These are phyloP conservation scores for Nematopogon swammerdamellus DNA, from an alignment of 2,888 invertebrate species.

Conservation along the genomic window DNA sequence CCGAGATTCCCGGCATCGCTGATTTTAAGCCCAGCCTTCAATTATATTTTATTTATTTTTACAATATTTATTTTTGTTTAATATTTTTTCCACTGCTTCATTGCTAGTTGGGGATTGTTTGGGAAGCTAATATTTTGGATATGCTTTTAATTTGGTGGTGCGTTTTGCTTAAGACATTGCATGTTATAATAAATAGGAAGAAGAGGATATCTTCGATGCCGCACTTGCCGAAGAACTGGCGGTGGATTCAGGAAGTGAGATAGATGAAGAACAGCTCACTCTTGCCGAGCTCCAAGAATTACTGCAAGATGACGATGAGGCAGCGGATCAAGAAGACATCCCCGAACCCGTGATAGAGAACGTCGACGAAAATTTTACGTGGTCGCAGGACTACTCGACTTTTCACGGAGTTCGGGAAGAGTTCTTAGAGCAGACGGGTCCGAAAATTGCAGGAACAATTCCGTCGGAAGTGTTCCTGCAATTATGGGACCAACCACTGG, in stretches of 20 bases:
- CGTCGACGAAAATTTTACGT: background rate
- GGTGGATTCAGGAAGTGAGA: constrained; percentile 1
- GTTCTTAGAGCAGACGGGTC: background rate
- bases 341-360: background rate
- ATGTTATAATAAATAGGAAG: background rate
- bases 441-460: background rate
- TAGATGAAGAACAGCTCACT: background rate
- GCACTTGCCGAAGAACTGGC: background rate
- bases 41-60: too few species aligned
- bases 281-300: background rate
- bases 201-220: background rate
- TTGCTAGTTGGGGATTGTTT: too few species aligned
- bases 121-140: too few species aligned
- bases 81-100: too few species aligned
- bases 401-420: background rate
- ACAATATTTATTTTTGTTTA: too few species aligned
- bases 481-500: constrained; percentile 3
- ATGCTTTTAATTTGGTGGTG: background rate
- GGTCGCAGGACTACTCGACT: background rate
- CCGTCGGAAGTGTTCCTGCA: constrained; percentile 3
- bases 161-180: background rate
- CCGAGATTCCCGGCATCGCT: too few species aligned
- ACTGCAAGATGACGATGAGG: background rate
- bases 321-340: background rate
- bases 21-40: too few species aligned